Evolutionary conservation across 2,888 invertebrate species (phyloP).

Genomic region (Phengaris alcon): DNA sequence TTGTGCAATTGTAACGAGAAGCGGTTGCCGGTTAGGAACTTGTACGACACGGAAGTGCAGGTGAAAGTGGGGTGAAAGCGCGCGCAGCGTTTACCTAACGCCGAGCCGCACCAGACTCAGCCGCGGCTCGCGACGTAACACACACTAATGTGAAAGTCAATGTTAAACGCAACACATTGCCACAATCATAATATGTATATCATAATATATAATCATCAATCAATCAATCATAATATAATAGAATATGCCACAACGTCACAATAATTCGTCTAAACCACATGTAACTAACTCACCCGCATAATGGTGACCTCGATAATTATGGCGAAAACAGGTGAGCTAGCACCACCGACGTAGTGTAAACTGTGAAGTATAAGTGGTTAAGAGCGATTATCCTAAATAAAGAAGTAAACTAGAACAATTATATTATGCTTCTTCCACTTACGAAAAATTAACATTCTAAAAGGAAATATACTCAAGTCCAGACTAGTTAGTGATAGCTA

Average conservation of each 20-base stretch:
- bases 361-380: not conserved
- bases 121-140: conserved; percentile 53
- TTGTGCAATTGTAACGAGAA: conserved; percentile 39
- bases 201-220: no score
- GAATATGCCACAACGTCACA: not conserved
- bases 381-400: no score
- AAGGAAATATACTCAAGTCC: no score
- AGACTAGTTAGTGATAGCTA: no score
- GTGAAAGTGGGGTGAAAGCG: conserved; percentile 77
- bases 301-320: conserved; percentile 8
- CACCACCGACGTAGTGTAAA: not conserved
- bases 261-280: not conserved
- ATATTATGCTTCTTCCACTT: no score
- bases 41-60: conserved; percentile 65
- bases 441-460: no score
- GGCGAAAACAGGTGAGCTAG: conserved; percentile 22
- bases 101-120: conserved; percentile 39
- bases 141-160: conserved; percentile 74
- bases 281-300: conserved; percentile 14
- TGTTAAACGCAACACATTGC: conserved; percentile 50
- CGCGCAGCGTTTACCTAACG: conserved; percentile 75
- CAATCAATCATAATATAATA: no score
- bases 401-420: no score
- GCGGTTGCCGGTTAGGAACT: conserved; percentile 46
- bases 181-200: not conserved